Evolutionary conservation across 2,888 invertebrate genomes (phyloP).

Genomic region (Crossocerus cetratus): DNA sequence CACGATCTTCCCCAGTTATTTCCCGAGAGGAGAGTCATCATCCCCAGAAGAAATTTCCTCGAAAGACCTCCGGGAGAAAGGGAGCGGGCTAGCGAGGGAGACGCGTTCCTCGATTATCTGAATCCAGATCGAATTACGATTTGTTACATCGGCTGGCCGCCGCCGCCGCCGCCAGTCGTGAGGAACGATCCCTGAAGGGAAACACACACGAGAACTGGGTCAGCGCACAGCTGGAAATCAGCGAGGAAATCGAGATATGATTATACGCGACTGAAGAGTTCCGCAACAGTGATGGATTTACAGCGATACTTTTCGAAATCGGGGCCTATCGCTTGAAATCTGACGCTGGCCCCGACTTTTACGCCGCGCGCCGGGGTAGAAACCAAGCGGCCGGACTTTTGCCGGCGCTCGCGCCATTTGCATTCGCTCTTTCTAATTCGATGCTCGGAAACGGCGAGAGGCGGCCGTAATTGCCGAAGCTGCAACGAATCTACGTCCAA

Average conservation of each 20-base stretch:
- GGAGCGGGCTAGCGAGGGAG: background rate
- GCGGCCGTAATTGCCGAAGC: too few relatives aligned
- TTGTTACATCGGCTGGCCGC: slow-evolving; percentile 28
- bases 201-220: slow-evolving; percentile 4
- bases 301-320: background rate
- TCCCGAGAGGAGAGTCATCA: slow-evolving; percentile 59
- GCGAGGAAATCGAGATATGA: background rate
- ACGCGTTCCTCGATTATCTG: slow-evolving; percentile 42
- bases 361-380: background rate
- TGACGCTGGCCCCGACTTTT: too few relatives aligned
- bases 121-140: slow-evolving; percentile 46
- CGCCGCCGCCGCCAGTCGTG: slow-evolving; percentile 11
- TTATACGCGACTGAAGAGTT: too few relatives aligned
- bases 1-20: slow-evolving; percentile 53
- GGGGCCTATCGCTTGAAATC: too few relatives aligned
- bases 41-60: slow-evolving; percentile 46
- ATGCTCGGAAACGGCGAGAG: too few relatives aligned
- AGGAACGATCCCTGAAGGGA: slow-evolving; percentile 19
- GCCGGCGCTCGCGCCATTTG: too few relatives aligned
- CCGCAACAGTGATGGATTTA: background rate
- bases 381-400: background rate
- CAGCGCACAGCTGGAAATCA: background rate
- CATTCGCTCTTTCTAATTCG: too few relatives aligned
- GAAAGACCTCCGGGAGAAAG: slow-evolving; percentile 12
- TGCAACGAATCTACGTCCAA: too few relatives aligned